Conservation (phyloP, 2,888 invertebrate species). For the Nebria brevicollis region DNA sequence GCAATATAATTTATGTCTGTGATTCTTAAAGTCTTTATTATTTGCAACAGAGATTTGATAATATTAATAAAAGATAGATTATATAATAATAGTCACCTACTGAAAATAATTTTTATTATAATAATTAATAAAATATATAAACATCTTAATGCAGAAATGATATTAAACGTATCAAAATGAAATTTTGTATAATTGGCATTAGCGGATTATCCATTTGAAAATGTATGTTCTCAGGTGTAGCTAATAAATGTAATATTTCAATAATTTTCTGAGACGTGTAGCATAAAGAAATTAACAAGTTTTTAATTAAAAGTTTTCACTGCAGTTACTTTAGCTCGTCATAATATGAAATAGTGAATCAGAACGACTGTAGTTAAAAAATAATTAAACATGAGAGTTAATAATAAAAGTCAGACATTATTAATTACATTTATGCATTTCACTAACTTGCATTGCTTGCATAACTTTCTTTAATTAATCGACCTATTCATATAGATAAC, state of each 20-base stretch:
- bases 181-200: not conserved
- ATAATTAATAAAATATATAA: not conserved
- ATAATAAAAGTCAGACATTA: slow-evolving; percentile 46
- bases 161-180: too few species aligned
- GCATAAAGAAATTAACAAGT: slow-evolving; percentile 38
- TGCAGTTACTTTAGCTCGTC: slow-evolving; percentile 37
- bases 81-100: too few species aligned
- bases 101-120: not conserved
- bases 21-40: too few species aligned
- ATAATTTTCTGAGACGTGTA: slow-evolving; percentile 28
- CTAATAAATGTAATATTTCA: slow-evolving; percentile 4
- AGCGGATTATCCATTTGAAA: not conserved
- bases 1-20: too few species aligned
- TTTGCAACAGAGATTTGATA: too few species aligned
- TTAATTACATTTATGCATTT: slow-evolving; percentile 37
- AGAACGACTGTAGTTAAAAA: slow-evolving; percentile 41
- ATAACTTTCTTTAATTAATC: slow-evolving; percentile 1
- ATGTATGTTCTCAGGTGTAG: not conserved
- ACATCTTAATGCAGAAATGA: not conserved
- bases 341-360: slow-evolving; percentile 34
- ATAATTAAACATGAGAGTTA: slow-evolving; percentile 35
- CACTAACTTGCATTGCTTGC: not conserved
- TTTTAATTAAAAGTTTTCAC: slow-evolving; percentile 45
- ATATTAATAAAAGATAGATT: too few species aligned
- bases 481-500: slow-evolving; percentile 22